phyloP scores from a whole-genome alignment of 2,797 vertebrate genomes.

The Agapornis canus region DNA sequence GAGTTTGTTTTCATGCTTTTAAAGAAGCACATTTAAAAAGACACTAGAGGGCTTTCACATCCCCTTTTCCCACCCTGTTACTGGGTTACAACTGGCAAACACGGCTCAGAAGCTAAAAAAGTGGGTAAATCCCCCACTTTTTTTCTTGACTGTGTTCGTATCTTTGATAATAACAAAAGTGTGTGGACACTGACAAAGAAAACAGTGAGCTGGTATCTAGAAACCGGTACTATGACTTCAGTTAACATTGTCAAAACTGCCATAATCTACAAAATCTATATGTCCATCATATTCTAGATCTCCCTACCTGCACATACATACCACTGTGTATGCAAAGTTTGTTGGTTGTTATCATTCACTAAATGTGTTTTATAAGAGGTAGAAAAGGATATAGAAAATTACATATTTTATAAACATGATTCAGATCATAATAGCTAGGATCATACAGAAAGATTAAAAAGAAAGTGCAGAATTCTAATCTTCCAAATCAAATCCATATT shows the following conservation, averaged over 20 bases:
- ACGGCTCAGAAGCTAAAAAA: not conserved
- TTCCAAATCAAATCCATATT: not conserved
- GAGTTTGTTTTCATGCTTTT: not conserved
- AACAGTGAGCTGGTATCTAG: not conserved
- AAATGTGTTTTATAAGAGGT: not conserved
- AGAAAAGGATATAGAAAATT: not conserved
- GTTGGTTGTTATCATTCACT: not conserved
- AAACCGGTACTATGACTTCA: not conserved
- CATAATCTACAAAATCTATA: not conserved
- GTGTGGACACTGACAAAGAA: not conserved
- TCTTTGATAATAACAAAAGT: not conserved
- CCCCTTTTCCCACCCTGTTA: not conserved
- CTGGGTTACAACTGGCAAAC: not conserved
- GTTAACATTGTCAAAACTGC: not conserved
- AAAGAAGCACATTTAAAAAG: not conserved
- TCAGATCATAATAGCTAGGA: not conserved
- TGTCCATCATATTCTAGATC: not conserved
- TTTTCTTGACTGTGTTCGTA: not conserved
- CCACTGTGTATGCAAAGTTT: not conserved
- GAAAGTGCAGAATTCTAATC: not conserved
- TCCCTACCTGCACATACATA: not conserved
- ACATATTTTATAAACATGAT: not conserved
- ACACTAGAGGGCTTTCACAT: not conserved
- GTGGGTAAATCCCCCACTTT: fast-evolving
- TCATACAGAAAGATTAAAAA: not conserved